Evolutionary conservation across 1,140 invertebrate genomes (phyloP).

Genomic region (Euwallacea fornicatus): DNA sequence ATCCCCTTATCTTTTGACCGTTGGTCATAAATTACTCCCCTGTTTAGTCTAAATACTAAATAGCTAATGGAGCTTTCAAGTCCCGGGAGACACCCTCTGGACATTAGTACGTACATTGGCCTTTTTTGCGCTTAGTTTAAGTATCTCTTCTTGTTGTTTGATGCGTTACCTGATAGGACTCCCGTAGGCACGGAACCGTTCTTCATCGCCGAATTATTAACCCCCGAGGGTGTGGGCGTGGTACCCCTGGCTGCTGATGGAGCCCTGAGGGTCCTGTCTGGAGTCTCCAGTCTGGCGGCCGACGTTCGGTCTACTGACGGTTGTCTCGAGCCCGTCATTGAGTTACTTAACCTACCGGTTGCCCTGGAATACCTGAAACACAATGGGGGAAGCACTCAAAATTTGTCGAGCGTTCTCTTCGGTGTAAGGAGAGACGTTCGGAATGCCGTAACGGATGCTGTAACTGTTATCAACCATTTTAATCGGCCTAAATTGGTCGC

Average conservation of each 20-base stretch:
- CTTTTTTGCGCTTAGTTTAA: too few relatives aligned
- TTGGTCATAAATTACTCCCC: too few relatives aligned
- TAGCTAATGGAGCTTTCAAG: too few relatives aligned
- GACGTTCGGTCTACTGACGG: constrained; percentile 70
- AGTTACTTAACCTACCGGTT: constrained; percentile 55
- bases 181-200: constrained; percentile 57
- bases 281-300: constrained; percentile 53
- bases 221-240: constrained; percentile 53
- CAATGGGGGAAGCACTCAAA: background rate
- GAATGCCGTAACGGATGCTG: too few relatives aligned
- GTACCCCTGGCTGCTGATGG: constrained; percentile 50
- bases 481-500: too few relatives aligned
- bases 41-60: too few relatives aligned
- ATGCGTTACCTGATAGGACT: background rate
- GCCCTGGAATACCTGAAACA: constrained; percentile 62
- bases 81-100: too few relatives aligned
- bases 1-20: too few relatives aligned
- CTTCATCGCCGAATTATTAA: constrained; percentile 46
- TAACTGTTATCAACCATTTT: too few relatives aligned
- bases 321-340: constrained; percentile 65
- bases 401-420: background rate
- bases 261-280: constrained; percentile 54
- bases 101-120: too few relatives aligned
- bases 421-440: too few relatives aligned
- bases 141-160: too few relatives aligned